Base-by-base conservation (phyloP, 2,113 vertebrate species). In the Chloebia gouldiae region DNA sequence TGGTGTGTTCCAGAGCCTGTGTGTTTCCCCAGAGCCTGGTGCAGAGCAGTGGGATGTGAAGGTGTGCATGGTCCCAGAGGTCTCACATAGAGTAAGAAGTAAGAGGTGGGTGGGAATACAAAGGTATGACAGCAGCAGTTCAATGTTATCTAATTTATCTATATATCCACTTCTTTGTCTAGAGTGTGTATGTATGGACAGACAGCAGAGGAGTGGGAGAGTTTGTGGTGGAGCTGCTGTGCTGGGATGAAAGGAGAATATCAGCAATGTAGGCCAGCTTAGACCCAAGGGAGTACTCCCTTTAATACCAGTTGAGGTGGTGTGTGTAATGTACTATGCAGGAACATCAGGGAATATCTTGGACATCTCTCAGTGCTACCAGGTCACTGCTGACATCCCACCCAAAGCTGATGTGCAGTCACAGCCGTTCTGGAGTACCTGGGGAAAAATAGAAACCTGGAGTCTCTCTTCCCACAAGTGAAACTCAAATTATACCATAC, bases 141-240 rank as follows among this genome's bases (percentile, higher is more conserved):
- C 49, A 7, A 10, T 35, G 33, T 47, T 40, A 28, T 50, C 35
- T 59, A 6, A 44, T 51, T 72, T 75, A 15, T 28, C 15, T 42
- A 0, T 44, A 9, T 15, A 16, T 23, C 17, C 20, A 23, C 8
- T 17, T 54, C 11, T 4, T 64, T 8, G 1, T 64, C 5, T 14
- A 31, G 5, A 10, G 6, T 35, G 8, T 64, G 10, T 44, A 2
- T 21, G 6, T 37, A 8, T 31, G 37, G 35, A 24, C 77, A n/a
- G n/a, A 20, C 5, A 40, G 23, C 4, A 11, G 35, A 75, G 25
- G 50, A 45, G 4, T 33, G 45, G 56, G 44, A 66, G 17, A 23
- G 37, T 54, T 35, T 68, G n/a, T 63, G 44, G 18, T 75, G 60
- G 39, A 85, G 28, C n/a, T 63, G 37, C 23, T 81, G 25, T 28